Percentiles rank a stretch among this genome's conserved stretches.
These are phyloP conservation scores for Gymnocephalus cernua DNA, from an alignment of 2,113 vertebrate species.

Conservation along the genomic window DNA sequence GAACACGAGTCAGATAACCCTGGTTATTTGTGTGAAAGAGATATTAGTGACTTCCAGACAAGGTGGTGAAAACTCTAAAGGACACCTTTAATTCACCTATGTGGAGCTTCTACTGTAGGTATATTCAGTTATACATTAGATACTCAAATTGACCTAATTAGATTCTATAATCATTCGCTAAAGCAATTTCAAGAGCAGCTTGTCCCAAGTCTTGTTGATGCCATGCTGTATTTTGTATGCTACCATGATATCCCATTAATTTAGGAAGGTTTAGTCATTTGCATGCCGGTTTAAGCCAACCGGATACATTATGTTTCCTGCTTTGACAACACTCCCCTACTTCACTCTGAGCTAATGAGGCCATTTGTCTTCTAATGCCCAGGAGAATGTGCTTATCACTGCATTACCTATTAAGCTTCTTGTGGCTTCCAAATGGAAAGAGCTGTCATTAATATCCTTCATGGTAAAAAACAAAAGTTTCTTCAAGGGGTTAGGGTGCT, in stretches of 20 bases:
- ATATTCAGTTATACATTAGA: not conserved
- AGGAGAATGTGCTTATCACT: constrained; percentile 72
- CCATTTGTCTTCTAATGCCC: constrained; percentile 75
- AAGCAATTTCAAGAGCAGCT: constrained; percentile 51
- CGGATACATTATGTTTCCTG: constrained; percentile 72
- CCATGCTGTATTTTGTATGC: constrained; percentile 48
- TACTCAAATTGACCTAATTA: constrained; percentile 44
- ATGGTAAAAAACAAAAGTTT: constrained; percentile 25
- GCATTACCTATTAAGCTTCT: constrained; percentile 66
- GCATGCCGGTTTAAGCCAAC: constrained; percentile 60
- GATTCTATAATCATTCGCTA: constrained; percentile 19
- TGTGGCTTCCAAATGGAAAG: constrained; percentile 51
- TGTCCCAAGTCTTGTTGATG: constrained; percentile 30
- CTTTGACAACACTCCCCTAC: constrained; percentile 57
- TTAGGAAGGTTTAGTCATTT: constrained; percentile 63
- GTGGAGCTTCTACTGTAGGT: not conserved
- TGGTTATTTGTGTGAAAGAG: no score
- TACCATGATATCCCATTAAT: constrained; percentile 55
- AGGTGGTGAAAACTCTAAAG: not conserved
- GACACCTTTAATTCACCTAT: constrained; percentile 2
- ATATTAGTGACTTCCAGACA: constrained; percentile 6
- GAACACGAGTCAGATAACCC: no score
- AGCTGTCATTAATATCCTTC: constrained; percentile 74
- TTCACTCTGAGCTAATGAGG: constrained; percentile 75
- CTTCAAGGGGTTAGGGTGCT: not conserved